Evolutionary conservation across 2,113 vertebrate species (phyloP), one percentile per base, ranked within the genome.

Genomic region (Aplodontia rufa): DNA sequence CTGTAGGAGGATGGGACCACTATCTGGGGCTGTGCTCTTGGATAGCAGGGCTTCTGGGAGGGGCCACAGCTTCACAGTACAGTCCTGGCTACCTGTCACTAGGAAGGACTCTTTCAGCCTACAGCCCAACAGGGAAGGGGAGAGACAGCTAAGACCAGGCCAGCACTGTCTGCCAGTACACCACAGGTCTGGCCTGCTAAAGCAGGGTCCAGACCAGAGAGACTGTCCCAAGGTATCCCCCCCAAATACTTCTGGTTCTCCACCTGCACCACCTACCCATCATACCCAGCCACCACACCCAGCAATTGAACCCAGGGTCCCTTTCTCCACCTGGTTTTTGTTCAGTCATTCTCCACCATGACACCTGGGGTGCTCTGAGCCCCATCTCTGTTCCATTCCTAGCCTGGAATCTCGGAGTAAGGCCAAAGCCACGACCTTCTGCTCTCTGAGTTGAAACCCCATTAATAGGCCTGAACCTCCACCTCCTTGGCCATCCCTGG

Each of bases 1-100:
- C 0, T 97, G 98, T 37, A 99, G 98, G 45, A 87, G 91, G 37
- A 98, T 86, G 0, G 98, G 96, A 40, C 60, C 5, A 1, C 19
- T 37, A 58, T 40, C 94, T 0, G 3, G 28, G 88, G 95, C 88
- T 40, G 92, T 91, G 14, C 93, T 94, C 91, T 97, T 95, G 19
- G 97, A 90, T 1, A 96, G 55, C 42, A 99, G 92, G 45, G 96
- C 94, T 69, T 98, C 98, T 0, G 99, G 99, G 35, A 99, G 98
- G 32, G 98, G 98, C 99, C 99, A 99, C 53, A 99, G 97, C 97
- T 99, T 99, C 78, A 99, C 96, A 0, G 99, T 99, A 45, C 98
- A 99, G 98, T 99, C 99, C 97, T 99, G 99, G 97, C 99, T 99
- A 91, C 99, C 99, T 0, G 99, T 99, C 35, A 99, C 99, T 71